These are phyloP conservation scores for Meghimatium bilineatum DNA, from an alignment of 2,888 invertebrate genomes.

Conservation along the genomic window DNA sequence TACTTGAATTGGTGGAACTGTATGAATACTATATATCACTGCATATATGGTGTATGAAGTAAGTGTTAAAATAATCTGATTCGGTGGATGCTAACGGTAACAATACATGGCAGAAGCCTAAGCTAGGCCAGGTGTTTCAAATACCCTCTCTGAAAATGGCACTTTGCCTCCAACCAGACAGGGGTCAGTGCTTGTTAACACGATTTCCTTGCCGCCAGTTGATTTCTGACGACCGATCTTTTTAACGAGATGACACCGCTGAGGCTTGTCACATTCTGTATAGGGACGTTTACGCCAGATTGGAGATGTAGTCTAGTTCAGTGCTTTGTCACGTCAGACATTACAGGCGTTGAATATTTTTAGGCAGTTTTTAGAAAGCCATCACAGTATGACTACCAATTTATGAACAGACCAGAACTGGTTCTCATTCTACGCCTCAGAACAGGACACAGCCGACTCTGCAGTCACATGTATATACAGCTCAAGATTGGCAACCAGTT, in stretches of 20 bases:
- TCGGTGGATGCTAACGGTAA: background rate
- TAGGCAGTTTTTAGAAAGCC: too few relatives aligned
- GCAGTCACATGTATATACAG: too few relatives aligned
- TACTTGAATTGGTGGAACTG: too few relatives aligned
- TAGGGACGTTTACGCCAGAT: background rate
- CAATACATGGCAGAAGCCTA: background rate
- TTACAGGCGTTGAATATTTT: background rate
- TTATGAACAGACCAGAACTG: too few relatives aligned
- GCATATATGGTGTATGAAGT: too few relatives aligned
- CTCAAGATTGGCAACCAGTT: too few relatives aligned
- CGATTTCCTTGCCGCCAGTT: background rate
- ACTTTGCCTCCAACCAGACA: background rate
- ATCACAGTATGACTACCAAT: too few relatives aligned
- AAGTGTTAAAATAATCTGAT: too few relatives aligned
- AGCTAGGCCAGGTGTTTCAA: background rate
- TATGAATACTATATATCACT: too few relatives aligned
- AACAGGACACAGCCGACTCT: too few relatives aligned
- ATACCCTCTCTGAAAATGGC: background rate
- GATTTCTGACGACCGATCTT: background rate
- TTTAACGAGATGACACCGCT: constrained; percentile 1
- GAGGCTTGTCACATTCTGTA: constrained; percentile 15
- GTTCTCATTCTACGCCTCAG: too few relatives aligned
- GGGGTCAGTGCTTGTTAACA: background rate
- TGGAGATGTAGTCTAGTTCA: background rate
- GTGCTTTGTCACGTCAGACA: background rate